Evolutionary conservation across 2,797 vertebrate genomes (phyloP).

Genomic region (Bucorvus abyssinicus): DNA sequence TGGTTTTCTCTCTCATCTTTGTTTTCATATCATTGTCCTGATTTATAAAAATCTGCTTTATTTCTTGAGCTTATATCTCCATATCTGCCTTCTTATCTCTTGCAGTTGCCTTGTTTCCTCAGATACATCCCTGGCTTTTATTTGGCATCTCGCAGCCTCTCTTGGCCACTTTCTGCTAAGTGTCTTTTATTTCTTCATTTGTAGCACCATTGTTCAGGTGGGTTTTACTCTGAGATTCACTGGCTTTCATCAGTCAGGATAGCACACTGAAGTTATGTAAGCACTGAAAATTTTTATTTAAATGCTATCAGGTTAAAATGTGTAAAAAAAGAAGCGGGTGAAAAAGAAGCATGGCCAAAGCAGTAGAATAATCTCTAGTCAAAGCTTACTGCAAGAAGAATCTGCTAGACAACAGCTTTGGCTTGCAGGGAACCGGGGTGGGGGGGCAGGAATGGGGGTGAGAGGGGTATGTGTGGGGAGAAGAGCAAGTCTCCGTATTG

Average conservation of each 20-base stretch:
- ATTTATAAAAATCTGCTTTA: slow-evolving; percentile 44
- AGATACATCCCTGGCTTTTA: slow-evolving; percentile 27
- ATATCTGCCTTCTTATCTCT: slow-evolving; percentile 15
- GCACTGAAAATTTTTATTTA: neutral
- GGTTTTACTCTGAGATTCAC: neutral
- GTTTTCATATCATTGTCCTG: neutral
- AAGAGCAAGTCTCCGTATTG: neutral
- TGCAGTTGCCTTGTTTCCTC: slow-evolving; percentile 27
- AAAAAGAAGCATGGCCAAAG: neutral
- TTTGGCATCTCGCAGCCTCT: slow-evolving; percentile 21
- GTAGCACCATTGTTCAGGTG: neutral
- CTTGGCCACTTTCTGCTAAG: slow-evolving; percentile 46
- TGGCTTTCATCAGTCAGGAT: neutral
- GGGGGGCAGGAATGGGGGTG: too few species aligned
- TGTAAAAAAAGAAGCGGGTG: neutral
- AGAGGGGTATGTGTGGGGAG: too few species aligned
- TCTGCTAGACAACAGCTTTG: neutral
- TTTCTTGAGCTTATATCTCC: slow-evolving; percentile 39
- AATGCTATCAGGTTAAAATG: neutral
- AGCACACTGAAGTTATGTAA: neutral
- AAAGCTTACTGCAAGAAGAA: neutral
- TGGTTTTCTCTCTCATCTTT: slow-evolving; percentile 14
- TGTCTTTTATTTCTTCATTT: slow-evolving; percentile 27
- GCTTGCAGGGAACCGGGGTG: neutral
- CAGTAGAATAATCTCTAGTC: neutral